Conservation (phyloP, 2,113 vertebrate genomes). For the Mormyrus iriodes region DNA sequence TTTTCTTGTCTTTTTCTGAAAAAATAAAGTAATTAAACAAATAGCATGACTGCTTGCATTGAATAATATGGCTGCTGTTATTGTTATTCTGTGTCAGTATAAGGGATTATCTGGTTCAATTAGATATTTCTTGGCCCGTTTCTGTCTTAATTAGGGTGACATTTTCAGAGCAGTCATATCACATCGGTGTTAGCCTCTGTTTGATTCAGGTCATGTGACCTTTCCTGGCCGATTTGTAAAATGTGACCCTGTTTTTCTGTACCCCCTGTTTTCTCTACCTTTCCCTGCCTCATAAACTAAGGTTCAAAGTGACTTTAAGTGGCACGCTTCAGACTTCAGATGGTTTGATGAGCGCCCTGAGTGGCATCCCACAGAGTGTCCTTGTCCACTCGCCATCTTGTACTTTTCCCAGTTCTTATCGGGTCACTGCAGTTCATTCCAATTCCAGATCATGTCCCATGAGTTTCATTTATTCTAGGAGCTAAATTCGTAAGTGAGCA, state of each 20-base stretch:
- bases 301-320: neutral
- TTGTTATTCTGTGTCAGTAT: neutral
- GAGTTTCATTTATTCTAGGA: neutral
- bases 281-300: neutral
- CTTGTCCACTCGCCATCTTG: neutral
- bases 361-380: neutral
- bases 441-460: neutral
- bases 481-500: neutral
- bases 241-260: neutral
- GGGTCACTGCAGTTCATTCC: neutral
- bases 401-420: neutral
- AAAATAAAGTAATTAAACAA: slow-evolving; percentile 5
- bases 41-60: neutral
- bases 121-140: neutral
- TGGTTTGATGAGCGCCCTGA: neutral
- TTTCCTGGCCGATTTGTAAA: neutral
- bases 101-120: neutral
- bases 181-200: neutral
- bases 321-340: neutral
- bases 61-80: neutral
- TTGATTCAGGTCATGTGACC: neutral
- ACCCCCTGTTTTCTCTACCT: neutral
- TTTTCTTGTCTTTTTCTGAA: slow-evolving; percentile 11
- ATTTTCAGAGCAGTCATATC: neutral
- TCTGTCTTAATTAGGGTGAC: neutral